Evolutionary conservation across 53 echinoderm and acorn worm species (phyloP).

Genomic region (Antedon mediterranea): DNA sequence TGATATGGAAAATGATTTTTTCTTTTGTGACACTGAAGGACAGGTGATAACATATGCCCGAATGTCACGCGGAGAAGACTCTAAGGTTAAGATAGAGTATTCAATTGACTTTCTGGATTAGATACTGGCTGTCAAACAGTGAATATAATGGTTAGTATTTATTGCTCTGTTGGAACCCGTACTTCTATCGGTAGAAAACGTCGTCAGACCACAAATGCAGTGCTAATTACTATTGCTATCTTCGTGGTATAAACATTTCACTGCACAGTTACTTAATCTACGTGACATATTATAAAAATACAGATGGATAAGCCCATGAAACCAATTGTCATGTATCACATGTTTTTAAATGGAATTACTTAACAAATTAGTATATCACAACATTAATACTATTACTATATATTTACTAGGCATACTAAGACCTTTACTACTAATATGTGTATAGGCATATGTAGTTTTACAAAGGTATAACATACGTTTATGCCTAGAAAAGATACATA

Average conservation of each 20-base stretch:
- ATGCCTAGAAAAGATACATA: too few relatives aligned
- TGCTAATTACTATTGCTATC: conserved; percentile 1
- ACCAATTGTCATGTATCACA: not conserved
- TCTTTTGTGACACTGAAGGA: not conserved
- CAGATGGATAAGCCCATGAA: not conserved
- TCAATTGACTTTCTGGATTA: conserved; percentile 1
- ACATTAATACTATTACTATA: not conserved
- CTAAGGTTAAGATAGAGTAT: not conserved
- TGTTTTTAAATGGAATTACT: conserved; percentile 1
- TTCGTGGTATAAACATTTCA: not conserved
- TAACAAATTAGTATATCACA: not conserved
- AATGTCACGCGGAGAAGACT: not conserved
- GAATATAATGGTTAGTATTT: not conserved
- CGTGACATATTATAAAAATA: not conserved
- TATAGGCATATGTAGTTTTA: too few relatives aligned
- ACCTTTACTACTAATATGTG: too few relatives aligned
- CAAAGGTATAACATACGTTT: too few relatives aligned
- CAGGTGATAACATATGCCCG: not conserved
- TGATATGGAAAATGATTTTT: not conserved
- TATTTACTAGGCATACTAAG: too few relatives aligned
- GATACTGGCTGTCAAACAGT: not conserved
- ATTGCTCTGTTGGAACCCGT: not conserved
- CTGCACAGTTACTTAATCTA: not conserved
- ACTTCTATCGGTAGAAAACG: not conserved
- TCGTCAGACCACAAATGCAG: not conserved